phyloP scores from a whole-genome alignment of 1,140 invertebrate species.

The Eciton burchellii region DNA sequence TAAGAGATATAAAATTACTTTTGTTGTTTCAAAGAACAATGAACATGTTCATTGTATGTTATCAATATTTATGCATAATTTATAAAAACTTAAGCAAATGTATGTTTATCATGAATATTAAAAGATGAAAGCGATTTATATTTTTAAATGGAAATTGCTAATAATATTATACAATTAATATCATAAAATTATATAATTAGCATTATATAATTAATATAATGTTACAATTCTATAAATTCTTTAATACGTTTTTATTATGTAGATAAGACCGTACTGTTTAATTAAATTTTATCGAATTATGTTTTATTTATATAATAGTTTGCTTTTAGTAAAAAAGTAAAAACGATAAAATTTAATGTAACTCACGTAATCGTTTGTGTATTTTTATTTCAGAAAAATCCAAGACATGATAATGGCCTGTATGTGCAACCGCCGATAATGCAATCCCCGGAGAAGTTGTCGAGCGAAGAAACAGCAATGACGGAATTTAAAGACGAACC shows the following conservation, averaged over 20 bases:
- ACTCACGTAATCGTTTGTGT: not conserved
- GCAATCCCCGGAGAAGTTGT: constrained; percentile 73
- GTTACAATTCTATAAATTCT: no score
- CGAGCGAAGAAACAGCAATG: constrained; percentile 68
- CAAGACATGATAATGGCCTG: constrained; percentile 80
- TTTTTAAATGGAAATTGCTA: not conserved
- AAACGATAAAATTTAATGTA: constrained; percentile 10
- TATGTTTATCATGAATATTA: not conserved
- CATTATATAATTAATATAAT: no score
- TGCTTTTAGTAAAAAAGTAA: not conserved
- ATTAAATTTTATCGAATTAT: constrained; percentile 8
- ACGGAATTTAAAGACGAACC: constrained; percentile 74
- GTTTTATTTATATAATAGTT: not conserved
- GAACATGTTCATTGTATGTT: not conserved
- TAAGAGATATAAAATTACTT: not conserved
- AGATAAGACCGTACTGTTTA: constrained; percentile 1
- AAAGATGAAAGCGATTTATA: constrained; percentile 24
- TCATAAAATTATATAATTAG: no score
- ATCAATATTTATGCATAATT: constrained; percentile 21
- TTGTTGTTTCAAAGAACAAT: constrained; percentile 14
- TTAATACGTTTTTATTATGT: constrained; percentile 6
- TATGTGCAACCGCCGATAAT: constrained; percentile 71
- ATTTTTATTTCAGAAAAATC: constrained; percentile 79
- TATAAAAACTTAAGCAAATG: constrained; percentile 5
- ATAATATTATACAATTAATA: no score